Conservation (phyloP, 2,797 vertebrate genomes). For the Protonibea diacanthus region DNA sequence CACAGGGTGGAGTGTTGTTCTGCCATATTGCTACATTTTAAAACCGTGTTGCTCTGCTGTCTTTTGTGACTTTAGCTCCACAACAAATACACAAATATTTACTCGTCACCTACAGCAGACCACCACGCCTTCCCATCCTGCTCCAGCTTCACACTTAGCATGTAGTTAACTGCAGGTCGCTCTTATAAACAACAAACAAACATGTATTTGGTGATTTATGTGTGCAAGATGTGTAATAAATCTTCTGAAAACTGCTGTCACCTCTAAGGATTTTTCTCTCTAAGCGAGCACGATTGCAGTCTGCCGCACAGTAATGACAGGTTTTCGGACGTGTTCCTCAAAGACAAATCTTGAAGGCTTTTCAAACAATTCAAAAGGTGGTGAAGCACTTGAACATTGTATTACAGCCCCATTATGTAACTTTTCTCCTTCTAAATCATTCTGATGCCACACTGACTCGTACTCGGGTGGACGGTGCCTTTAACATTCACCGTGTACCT, state of each 20-base stretch:
- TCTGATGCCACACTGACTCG: too few relatives aligned
- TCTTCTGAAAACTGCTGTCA: conserved; percentile 14
- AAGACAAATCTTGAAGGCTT: neutral
- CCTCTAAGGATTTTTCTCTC: neutral
- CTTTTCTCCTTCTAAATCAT: too few relatives aligned
- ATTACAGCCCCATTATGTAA: too few relatives aligned
- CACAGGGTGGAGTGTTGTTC: conserved; percentile 37
- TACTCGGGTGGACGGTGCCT: too few relatives aligned
- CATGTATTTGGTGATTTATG: neutral
- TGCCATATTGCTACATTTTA: conserved; percentile 58
- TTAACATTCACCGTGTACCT: too few relatives aligned
- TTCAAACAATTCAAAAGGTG: neutral
- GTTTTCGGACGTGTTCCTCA: too few relatives aligned
- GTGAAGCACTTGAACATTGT: neutral
- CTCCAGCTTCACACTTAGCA: neutral
- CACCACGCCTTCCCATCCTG: neutral
- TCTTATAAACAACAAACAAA: neutral
- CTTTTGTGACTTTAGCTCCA: conserved; percentile 29
- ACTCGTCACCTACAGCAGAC: neutral
- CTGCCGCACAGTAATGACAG: neutral
- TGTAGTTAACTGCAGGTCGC: neutral
- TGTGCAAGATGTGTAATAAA: neutral
- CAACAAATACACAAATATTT: conserved; percentile 19
- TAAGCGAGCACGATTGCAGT: conserved; percentile 13
- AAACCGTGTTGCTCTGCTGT: conserved; percentile 21